Evolutionary conservation across 1,140 invertebrate species (phyloP).

Genomic region (Brachionus paranguensis): DNA sequence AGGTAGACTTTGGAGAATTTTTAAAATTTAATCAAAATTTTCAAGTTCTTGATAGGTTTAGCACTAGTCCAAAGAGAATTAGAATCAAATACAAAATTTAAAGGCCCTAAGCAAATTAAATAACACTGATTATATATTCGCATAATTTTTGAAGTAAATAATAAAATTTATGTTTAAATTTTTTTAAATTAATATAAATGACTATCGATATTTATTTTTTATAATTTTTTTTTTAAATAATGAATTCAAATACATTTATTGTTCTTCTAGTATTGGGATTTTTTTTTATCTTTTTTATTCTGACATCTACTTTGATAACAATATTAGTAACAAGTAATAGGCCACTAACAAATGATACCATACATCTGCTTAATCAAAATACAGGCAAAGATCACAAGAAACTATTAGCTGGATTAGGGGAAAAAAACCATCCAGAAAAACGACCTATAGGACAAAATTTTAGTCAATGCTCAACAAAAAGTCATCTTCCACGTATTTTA

Average conservation of each 20-base stretch:
- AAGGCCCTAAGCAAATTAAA: not conserved
- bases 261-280: not conserved
- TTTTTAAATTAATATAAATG: not conserved
- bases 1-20: not conserved
- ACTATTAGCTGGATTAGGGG: not conserved
- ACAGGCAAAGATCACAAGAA: not conserved
- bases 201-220: not conserved
- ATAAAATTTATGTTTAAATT: not conserved
- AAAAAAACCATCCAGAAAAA: not conserved
- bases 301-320: not conserved
- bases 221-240: not conserved
- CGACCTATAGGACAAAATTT: not conserved
- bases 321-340: not conserved
- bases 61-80: not conserved
- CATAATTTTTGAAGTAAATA: not conserved
- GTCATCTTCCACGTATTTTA: not conserved
- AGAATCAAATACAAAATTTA: not conserved
- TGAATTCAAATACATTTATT: not conserved
- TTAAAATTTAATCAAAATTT: not conserved
- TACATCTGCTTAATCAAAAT: not conserved
- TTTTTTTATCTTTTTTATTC: conserved; percentile 1
- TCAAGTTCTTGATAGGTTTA: not conserved
- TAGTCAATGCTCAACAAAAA: not conserved
- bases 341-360: not conserved
- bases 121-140: not conserved